Base-by-base conservation (phyloP, 2,888 invertebrate genomes). In the Cordylochernes scorpioides region DNA sequence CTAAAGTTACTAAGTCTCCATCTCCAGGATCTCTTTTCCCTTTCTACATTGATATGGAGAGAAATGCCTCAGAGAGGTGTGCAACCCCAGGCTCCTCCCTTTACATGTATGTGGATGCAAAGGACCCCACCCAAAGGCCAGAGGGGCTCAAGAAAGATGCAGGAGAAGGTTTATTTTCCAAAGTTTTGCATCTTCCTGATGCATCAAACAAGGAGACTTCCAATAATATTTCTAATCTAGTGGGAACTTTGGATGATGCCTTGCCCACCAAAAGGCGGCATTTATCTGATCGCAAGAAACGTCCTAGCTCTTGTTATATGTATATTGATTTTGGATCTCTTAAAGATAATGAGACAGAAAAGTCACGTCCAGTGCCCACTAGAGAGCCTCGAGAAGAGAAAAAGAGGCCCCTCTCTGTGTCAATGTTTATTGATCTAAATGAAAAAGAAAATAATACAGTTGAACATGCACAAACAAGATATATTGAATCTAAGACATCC, bases 361-460 rank as follows among this genome's bases (percentile, higher is more conserved):
- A 27, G 9, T 9, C 15, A 31, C n/a, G n/a, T 6, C 12, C 17
- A 15, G 13, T 14, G 15, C n/a, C 4, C 12, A 15, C 10, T 17
- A 21, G 15, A 7, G 17, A 26, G 10, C 17, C 19, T 6, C 5
- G 5, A 19, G 18, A n/a, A 17, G 31, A 32, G n/a, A 21, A 25
- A 22, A 33, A 22, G 10, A 12, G n/a, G 17, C 10, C 27, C 5
- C n/a, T 24, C 14, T 30, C 33, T 17, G 29, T 38, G 7, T 32
- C 38, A 12, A 39, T 39, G 38, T 39, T 33, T 19, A 30, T 39
- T 24, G 28, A 39, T 35, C 29, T 39, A 12, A 34, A 35, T 10
- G 30, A 35, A 10, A 27, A 31, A 17, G 12, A 16, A 13, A 29
- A 29, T 15, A 25, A 29, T 3, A 24, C 10, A 16, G 29, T 29